Evolutionary conservation across 2,797 vertebrate species (phyloP).

Genomic region (Eurystomus glaucurus): DNA sequence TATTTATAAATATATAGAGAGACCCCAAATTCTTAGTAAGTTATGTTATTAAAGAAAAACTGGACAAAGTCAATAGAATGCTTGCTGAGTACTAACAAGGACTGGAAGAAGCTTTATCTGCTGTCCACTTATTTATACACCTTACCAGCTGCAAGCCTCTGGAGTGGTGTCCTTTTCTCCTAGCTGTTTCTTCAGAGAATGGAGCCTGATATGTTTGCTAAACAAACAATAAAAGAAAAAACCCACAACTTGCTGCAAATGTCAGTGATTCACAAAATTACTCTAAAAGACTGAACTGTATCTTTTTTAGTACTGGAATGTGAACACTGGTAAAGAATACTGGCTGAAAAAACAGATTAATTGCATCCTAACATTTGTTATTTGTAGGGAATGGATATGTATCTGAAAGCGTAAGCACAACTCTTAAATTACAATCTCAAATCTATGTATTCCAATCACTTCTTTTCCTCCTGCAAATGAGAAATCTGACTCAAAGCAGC

Average conservation of each 20-base stretch:
- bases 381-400: background rate
- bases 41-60: background rate
- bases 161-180: background rate
- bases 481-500: slow-evolving; percentile 73
- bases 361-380: background rate
- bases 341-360: slow-evolving; percentile 16
- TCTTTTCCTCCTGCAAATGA: background rate
- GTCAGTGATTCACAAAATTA: background rate
- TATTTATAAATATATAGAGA: background rate
- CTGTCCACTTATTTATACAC: background rate
- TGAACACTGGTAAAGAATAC: background rate
- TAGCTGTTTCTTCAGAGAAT: background rate
- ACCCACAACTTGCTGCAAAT: background rate
- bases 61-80: background rate
- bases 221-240: background rate
- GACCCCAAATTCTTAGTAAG: background rate
- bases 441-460: slow-evolving; percentile 1
- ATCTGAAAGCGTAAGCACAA: background rate
- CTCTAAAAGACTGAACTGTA: background rate
- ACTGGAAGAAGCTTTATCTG: background rate
- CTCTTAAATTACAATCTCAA: slow-evolving; percentile 1
- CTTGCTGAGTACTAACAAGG: background rate
- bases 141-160: background rate
- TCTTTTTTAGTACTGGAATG: background rate
- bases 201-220: background rate